Conservation (phyloP, 2,797 vertebrate species). For the Glyptemys insculpta region DNA sequence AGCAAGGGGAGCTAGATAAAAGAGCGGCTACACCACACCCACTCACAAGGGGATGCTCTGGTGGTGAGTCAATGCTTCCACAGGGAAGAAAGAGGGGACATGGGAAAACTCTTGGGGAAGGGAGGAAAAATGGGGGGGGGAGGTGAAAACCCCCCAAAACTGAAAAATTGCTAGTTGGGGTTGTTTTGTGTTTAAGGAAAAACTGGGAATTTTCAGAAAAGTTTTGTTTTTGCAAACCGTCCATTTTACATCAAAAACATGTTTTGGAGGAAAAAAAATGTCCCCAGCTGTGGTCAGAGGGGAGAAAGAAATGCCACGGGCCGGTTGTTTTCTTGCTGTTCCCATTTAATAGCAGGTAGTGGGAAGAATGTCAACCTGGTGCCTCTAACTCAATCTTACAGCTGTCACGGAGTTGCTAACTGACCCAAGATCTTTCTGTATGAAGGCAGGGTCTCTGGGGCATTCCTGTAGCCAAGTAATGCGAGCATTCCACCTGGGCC, state of each 20-base stretch:
- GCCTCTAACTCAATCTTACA: neutral
- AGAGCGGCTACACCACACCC: neutral
- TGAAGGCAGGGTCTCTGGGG: neutral
- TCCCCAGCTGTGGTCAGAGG: neutral
- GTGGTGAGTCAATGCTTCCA: neutral
- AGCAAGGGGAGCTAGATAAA: neutral
- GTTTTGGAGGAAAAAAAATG: neutral
- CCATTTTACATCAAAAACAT: neutral
- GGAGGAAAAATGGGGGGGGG: neutral
- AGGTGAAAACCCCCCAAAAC: accelerated
- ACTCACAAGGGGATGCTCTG: neutral
- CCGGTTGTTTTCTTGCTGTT: neutral
- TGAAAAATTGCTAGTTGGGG: neutral
- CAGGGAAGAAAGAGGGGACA: neutral
- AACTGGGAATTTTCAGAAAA: neutral
- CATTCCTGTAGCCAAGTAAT: neutral
- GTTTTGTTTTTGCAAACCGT: neutral
- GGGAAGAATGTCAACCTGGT: neutral
- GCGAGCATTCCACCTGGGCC: neutral
- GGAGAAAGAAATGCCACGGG: neutral
- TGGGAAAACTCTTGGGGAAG: neutral
- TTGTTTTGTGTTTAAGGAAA: neutral
- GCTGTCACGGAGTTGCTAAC: neutral
- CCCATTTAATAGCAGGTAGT: neutral
- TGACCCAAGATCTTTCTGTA: neutral